Percentiles rank a stretch among this genome's conserved stretches.
These are phyloP conservation scores for Phengaris alcon DNA, from an alignment of 2,888 invertebrate species.

Conservation along the genomic window DNA sequence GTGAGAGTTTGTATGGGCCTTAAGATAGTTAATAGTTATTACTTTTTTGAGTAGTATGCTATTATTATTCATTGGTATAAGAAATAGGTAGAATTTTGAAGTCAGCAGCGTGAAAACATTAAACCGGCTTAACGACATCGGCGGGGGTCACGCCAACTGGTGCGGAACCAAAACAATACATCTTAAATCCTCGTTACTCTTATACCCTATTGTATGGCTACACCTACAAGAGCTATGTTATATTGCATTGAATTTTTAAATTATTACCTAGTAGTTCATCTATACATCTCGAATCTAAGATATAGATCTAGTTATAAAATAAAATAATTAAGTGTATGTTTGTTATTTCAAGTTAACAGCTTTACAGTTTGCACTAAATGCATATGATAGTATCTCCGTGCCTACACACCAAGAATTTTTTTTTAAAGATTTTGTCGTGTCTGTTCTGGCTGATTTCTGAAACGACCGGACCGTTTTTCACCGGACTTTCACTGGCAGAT, in stretches of 20 bases:
- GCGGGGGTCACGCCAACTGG: slow-evolving; percentile 28
- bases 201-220: slow-evolving; percentile 26
- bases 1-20: too few relatives aligned
- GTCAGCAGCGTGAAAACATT: slow-evolving; percentile 11
- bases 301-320: too few relatives aligned
- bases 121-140: slow-evolving; percentile 9
- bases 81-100: background rate
- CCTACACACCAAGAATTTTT: too few relatives aligned
- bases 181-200: slow-evolving; percentile 27
- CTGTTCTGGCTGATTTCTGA: too few relatives aligned
- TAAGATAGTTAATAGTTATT: background rate
- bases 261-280: background rate
- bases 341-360: too few relatives aligned
- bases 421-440: too few relatives aligned
- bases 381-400: too few relatives aligned
- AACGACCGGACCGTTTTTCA: too few relatives aligned
- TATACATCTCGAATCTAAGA: background rate
- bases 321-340: too few relatives aligned
- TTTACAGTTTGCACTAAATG: too few relatives aligned
- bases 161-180: slow-evolving; percentile 30
- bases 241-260: background rate
- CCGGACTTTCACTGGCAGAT: too few relatives aligned
- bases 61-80: background rate
- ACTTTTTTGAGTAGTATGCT: background rate
- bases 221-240: background rate